Conservation (phyloP, 2,888 invertebrate genomes). For the Sphaerophoria rueppellii region DNA sequence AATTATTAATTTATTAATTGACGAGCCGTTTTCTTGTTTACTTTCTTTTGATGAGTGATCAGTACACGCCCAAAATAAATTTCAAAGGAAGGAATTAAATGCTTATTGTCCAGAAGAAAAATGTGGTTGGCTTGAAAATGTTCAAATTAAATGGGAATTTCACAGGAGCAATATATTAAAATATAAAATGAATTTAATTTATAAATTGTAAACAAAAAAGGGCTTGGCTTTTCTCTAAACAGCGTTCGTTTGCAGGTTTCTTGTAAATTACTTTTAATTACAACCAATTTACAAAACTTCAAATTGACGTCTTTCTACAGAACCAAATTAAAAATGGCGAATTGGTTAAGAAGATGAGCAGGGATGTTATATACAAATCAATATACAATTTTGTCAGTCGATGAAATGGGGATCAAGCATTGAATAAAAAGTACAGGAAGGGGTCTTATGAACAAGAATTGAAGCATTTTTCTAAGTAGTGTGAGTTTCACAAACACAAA, state of each 20-base stretch:
- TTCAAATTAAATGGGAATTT: background rate
- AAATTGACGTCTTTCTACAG: background rate
- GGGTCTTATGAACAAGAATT: no score
- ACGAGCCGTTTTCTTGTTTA: background rate
- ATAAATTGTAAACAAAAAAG: slow-evolving; percentile 24
- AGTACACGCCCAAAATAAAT: slow-evolving; percentile 4
- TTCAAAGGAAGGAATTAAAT: background rate
- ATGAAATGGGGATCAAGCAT: no score
- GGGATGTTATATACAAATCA: no score
- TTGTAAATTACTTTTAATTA: background rate
- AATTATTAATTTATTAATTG: no score
- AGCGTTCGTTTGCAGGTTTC: background rate
- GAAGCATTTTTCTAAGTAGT: no score
- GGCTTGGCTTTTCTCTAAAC: slow-evolving; percentile 8
- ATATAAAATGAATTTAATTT: background rate
- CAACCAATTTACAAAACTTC: background rate
- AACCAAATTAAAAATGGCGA: no score
- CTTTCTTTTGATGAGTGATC: background rate
- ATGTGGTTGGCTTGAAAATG: background rate
- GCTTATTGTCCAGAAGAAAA: background rate
- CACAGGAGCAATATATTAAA: background rate
- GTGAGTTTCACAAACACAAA: no score
- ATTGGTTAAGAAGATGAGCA: no score
- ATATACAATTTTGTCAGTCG: no score
- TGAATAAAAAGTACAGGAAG: no score